Conservation (phyloP, 2,113 vertebrate species). For the Channa argus region DNA sequence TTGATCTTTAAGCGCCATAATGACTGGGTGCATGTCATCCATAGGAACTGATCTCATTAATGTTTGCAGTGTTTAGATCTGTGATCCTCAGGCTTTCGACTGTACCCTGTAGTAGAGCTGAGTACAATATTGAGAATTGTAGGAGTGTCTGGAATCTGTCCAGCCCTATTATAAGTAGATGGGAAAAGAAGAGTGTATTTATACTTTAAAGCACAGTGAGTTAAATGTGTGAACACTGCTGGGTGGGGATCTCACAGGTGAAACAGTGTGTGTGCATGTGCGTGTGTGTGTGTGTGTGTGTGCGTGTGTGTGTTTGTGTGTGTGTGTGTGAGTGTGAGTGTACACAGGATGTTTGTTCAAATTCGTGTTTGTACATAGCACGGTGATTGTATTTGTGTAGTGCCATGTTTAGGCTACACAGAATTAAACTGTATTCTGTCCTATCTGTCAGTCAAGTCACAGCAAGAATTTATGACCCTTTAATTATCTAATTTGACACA, state of each 20-base stretch:
- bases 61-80: conserved; percentile 56
- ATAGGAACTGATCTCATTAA: conserved; percentile 58
- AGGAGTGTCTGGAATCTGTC: conserved; percentile 53
- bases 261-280: neutral
- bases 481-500: too few species aligned
- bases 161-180: conserved; percentile 43
- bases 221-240: conserved; percentile 17
- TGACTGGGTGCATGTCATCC: conserved; percentile 61
- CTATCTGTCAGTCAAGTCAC: too few species aligned
- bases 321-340: neutral
- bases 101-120: conserved; percentile 18
- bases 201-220: conserved; percentile 31
- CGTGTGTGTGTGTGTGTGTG: conserved; percentile 13
- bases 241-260: conserved; percentile 25
- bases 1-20: conserved; percentile 61
- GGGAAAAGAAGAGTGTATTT: conserved; percentile 34
- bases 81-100: conserved; percentile 20
- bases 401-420: too few species aligned
- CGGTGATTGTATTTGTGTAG: conserved; percentile 26
- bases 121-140: conserved; percentile 51
- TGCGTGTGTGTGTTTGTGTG: neutral
- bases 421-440: too few species aligned
- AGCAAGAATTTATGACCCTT: too few species aligned
- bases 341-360: conserved; percentile 27
- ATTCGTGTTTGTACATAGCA: conserved; percentile 60